A percentile compares a stretch with the other conserved stretches of the same genome.
Conservation (phyloP, 2,888 invertebrate species). For the Argyra leucocephala region DNA sequence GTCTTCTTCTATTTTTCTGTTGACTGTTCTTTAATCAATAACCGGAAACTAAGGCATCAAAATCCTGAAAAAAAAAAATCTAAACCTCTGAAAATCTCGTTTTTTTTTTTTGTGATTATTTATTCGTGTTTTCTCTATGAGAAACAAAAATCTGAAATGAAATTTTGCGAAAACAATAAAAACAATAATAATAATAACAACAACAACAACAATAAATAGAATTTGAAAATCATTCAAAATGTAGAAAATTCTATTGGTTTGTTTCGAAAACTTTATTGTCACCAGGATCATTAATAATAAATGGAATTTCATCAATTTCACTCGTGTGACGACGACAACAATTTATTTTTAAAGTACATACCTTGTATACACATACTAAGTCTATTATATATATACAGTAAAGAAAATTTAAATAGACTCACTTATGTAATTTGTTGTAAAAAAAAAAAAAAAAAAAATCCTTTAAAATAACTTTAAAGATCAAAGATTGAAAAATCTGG, state of each 20-base stretch:
- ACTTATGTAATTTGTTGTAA: too few species aligned
- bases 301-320: not conserved
- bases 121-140: too few species aligned
- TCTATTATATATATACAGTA: not conserved
- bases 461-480: too few species aligned
- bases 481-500: too few species aligned
- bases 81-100: not conserved
- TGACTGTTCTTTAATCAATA: slow-evolving; percentile 2
- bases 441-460: too few species aligned
- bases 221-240: too few species aligned
- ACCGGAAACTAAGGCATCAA: not conserved
- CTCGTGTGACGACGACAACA: not conserved
- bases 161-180: too few species aligned
- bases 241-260: too few species aligned
- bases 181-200: too few species aligned
- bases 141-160: too few species aligned
- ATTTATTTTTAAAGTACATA: not conserved
- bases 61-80: not conserved
- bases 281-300: slow-evolving; percentile 1
- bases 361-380: not conserved
- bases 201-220: too few species aligned
- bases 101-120: not conserved
- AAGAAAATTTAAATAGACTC: too few species aligned
- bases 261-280: not conserved
- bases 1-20: not conserved